Evolutionary conservation across 1,140 invertebrate genomes (phyloP).

Genomic region (Heliconius himera): DNA sequence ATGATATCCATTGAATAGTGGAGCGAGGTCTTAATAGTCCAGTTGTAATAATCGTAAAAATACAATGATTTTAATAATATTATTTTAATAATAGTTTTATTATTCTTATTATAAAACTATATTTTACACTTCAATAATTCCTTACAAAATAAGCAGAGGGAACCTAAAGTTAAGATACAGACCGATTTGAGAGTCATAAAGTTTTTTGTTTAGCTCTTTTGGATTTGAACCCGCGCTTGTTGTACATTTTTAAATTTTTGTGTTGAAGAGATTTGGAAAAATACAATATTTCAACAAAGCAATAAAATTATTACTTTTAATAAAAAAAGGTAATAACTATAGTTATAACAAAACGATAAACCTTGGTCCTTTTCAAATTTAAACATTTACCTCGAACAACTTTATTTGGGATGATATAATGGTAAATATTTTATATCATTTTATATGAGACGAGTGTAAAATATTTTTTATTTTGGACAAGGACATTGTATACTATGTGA

Average conservation of each 20-base stretch:
- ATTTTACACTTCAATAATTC: no score
- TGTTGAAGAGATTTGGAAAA: no score
- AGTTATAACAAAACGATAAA: background rate
- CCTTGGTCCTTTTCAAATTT: slow-evolving; percentile 11
- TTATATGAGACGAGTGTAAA: background rate
- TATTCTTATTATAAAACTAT: background rate
- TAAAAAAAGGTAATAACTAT: background rate
- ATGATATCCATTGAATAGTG: slow-evolving; percentile 5
- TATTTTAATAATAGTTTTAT: background rate
- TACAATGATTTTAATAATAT: background rate
- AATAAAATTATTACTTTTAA: background rate
- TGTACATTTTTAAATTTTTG: no score
- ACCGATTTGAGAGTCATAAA: no score
- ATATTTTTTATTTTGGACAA: background rate
- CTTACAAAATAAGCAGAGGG: no score
- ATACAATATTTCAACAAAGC: no score
- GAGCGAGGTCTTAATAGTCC: slow-evolving; percentile 6
- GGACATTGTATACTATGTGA: background rate
- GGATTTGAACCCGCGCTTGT: no score
- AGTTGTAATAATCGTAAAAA: background rate
- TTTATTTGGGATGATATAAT: slow-evolving; percentile 3
- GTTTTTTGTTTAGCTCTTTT: no score
- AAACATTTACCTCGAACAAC: slow-evolving; percentile 15
- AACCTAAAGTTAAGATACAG: no score
- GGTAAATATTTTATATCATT: background rate